These are phyloP conservation scores for Biston betularia DNA, from an alignment of 2,888 invertebrate species.

Conservation along the genomic window DNA sequence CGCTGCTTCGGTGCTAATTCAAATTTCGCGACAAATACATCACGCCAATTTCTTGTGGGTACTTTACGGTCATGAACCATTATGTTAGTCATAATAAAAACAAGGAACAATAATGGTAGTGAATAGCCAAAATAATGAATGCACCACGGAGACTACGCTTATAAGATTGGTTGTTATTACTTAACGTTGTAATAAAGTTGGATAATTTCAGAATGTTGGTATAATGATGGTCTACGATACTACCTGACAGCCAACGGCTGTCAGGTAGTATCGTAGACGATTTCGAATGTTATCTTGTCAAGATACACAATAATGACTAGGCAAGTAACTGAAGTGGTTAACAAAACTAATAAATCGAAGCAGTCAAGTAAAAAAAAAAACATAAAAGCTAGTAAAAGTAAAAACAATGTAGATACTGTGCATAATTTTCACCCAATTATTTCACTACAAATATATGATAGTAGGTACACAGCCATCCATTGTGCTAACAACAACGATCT, in stretches of 20 bases:
- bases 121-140: conserved; percentile 6
- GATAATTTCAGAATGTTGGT: neutral
- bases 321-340: neutral
- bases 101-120: conserved; percentile 18
- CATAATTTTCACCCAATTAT: conserved; percentile 12
- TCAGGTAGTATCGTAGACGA: neutral
- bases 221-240: too few relatives aligned
- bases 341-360: neutral
- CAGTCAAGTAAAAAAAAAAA: conserved; percentile 13
- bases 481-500: conserved; percentile 10
- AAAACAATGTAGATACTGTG: conserved; percentile 17
- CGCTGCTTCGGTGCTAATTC: conserved; percentile 69
- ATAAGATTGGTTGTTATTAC: neutral
- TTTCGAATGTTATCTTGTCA: neutral
- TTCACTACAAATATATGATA: conserved; percentile 9
- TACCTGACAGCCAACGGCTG: too few relatives aligned
- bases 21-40: conserved; percentile 59
- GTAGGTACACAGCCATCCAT: conserved; percentile 8
- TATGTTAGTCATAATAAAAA: conserved; percentile 39
- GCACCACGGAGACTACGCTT: conserved; percentile 1
- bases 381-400: conserved; percentile 16
- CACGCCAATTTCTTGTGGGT: conserved; percentile 39
- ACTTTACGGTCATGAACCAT: conserved; percentile 41
- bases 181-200: neutral
- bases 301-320: neutral